phyloP scores from a whole-genome alignment of 1,140 invertebrate species.

The Psilanteris sp. region DNA sequence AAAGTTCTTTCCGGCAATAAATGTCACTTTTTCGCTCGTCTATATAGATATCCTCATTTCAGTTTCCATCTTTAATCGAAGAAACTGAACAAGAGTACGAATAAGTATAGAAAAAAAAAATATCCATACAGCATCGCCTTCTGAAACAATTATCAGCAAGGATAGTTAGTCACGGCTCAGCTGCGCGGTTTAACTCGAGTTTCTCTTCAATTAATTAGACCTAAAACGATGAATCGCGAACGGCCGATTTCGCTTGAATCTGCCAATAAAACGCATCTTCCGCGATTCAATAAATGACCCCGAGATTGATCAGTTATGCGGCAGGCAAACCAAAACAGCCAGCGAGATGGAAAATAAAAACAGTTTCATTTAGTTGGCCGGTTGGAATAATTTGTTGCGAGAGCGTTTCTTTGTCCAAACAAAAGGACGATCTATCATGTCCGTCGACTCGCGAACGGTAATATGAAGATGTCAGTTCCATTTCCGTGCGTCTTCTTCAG shows the following conservation, averaged over 20 bases:
- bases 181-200: conserved; percentile 26
- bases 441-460: conserved; percentile 35
- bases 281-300: conserved; percentile 30
- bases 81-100: no score
- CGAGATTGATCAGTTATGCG: no score
- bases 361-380: conserved; percentile 20
- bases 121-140: no score
- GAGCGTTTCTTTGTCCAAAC: conserved; percentile 46
- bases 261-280: conserved; percentile 7
- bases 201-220: conserved; percentile 56
- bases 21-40: no score
- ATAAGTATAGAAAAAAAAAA: no score
- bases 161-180: no score
- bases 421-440: conserved; percentile 57
- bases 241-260: conserved; percentile 1
- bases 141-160: no score
- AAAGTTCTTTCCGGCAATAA: no score
- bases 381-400: conserved; percentile 27
- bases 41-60: no score
- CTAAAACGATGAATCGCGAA: conserved; percentile 30
- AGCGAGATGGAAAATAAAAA: conserved; percentile 22
- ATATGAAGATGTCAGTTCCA: conserved; percentile 55
- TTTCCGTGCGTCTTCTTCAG: conserved; percentile 53
- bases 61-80: no score
- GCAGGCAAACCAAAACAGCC: neutral